Evolutionary conservation across 2,888 invertebrate species (phyloP), one percentile per base, ranked within the genome.

Genomic region (Troides helena): DNA sequence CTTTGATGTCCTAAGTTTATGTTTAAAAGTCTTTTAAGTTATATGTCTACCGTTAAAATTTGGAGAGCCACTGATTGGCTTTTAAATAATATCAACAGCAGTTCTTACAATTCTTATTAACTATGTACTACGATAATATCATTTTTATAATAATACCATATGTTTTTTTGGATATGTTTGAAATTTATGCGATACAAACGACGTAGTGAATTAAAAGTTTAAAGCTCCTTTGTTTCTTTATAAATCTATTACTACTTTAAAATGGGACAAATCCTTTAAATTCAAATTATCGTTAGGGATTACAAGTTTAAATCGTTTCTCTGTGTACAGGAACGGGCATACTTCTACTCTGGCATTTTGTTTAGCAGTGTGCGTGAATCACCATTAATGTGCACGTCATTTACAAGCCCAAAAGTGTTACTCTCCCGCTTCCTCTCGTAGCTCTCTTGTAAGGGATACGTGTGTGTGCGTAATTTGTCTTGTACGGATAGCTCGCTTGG

Each of bases 281-380:
- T 89, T 88, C 85, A 89, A 90, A 91, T 91, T 85, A 90, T 90
- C 88, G 85, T 89, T 85, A 85, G 83, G 88, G 89, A 90, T 92
- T 90, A 91, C 88, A 92, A 91, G 87, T 91, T 91, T 87, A 88
- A 89, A 88, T 89, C 88, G 87, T 81, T 85, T 84, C 80, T 79
- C 85, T 85, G 86, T 87, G 83, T 87, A 86, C 82, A 80, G 80
- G 80, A 83, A 83, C 77, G 78, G 80, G 81, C 82, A 80, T 79
- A 81, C 77, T 81, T 81, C 83, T 82, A 83, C 81, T 83, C 83
- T 76, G 76, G 76, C 70, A 25, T 72, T 62, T 65, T 53, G 56
- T 46, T 69, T 73, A 67, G 69, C 61, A 72, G 91, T 92, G 87
- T 85, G 89, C 76, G 89, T 87, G 82, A 85, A 86, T 85, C 85